These are phyloP conservation scores for Enteromius afrohamiltoni DNA, from an alignment of 2,797 vertebrate species.

Conservation along the genomic window DNA sequence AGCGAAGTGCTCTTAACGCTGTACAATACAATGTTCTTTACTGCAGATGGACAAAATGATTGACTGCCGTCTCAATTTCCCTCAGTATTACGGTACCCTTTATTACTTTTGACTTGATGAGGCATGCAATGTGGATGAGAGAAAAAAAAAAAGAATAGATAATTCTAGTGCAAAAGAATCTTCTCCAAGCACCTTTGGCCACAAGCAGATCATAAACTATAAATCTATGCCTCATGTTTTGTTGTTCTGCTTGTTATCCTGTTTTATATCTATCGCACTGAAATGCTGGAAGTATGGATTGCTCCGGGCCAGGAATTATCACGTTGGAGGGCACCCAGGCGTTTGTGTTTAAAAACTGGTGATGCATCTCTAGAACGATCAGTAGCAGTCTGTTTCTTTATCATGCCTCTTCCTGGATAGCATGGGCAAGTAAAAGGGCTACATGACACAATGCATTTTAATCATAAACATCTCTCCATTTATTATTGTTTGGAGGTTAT, in stretches of 20 bases:
- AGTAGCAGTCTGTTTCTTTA: conserved; percentile 7
- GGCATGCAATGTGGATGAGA: conserved; percentile 22
- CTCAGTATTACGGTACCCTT: neutral
- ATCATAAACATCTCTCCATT: neutral
- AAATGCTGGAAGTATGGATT: neutral
- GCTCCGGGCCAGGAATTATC: conserved; percentile 50
- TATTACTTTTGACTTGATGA: conserved; percentile 43
- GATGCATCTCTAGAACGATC: conserved; percentile 45
- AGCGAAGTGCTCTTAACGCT: conserved; percentile 2
- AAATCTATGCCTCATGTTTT: conserved; percentile 45
- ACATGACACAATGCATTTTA: neutral
- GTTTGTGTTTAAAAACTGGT: conserved; percentile 53
- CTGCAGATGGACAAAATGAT: conserved; percentile 5
- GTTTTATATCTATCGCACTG: conserved; percentile 8
- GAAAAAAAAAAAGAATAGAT: conserved; percentile 40
- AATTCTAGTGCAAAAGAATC: conserved; percentile 45
- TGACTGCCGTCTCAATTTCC: conserved; percentile 3
- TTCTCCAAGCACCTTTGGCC: conserved; percentile 15
- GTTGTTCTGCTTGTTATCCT: conserved; percentile 34
- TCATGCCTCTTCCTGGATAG: neutral
- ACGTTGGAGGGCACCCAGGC: conserved; percentile 41
- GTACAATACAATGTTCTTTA: conserved; percentile 10
- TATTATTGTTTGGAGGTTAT: neutral
- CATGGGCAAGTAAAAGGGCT: neutral
- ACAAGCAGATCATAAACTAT: conserved; percentile 52